Base-by-base conservation (phyloP, 2,888 invertebrate genomes). In the Elmis aenea region DNA sequence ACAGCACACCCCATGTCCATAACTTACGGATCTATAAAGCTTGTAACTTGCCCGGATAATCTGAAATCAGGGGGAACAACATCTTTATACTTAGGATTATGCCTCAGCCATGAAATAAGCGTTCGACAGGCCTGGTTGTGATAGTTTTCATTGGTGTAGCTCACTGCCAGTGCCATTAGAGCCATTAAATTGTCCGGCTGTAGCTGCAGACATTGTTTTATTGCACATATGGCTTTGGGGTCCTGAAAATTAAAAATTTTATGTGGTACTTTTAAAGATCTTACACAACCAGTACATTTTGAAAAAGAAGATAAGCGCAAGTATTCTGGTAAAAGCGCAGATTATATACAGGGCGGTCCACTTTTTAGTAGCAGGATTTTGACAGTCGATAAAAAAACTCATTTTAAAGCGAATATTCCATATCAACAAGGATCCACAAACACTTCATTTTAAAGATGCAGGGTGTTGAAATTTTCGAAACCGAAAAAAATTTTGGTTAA, bases 101-200 rank as follows among this genome's bases (percentile, higher is more conserved):
- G 75, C 52, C 74, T 72, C 31, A 92, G 63, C 90, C 90, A 90
- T 46, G 79, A 79, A 53, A 81, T 74, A 25, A 97, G 72, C 42
- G 87, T 77, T 46, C 81, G 76, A 50, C 91, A 87, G 2, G 97
- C 96, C 67, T 87, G 87, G 56, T 84, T 85, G 50, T 92, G 87
- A 66, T 89, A 81, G 46, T 88, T 90, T 72, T 99, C 99, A 69
- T 99, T 99, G 3, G 97, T 94, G 57, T 92, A 93, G 50, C 92
- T 90, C 10, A 94, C 91, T 18, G 95, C 91, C 33, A 97, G 70
- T 1, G 90, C 83, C 79, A 96, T 88, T 33, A 94, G 75, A 0
- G 92, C 95, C 45, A 78, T 77, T 28, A 85, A 69, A 66, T 94
- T 92, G 5, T 76, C 73, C 0, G 91, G 85, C 42, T 89, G 81